Evolutionary conservation across 1,140 invertebrate genomes (phyloP).

Genomic region (Polypedilum vanderplanki): DNA sequence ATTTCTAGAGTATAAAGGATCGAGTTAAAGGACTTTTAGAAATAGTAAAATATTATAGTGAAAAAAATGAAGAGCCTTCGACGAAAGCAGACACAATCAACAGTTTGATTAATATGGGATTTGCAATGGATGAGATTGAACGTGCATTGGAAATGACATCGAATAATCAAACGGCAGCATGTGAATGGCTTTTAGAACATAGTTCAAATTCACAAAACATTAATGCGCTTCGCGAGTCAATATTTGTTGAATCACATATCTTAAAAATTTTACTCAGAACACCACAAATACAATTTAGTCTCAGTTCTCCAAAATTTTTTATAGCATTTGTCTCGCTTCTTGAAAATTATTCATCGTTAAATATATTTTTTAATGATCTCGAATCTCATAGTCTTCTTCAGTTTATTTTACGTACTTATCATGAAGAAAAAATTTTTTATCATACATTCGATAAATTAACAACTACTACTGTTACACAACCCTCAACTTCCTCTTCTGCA

Average conservation of each 20-base stretch:
- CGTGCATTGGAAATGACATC: slow-evolving; percentile 39
- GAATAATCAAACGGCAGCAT: slow-evolving; percentile 43
- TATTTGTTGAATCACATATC: slow-evolving; percentile 42
- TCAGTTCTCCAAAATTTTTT: slow-evolving; percentile 43
- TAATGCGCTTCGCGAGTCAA: slow-evolving; percentile 40
- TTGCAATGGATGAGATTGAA: slow-evolving; percentile 38
- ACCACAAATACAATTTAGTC: slow-evolving; percentile 42
- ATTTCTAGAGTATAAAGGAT: slow-evolving; percentile 36
- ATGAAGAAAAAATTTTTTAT: slow-evolving; percentile 39
- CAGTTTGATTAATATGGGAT: slow-evolving; percentile 40
- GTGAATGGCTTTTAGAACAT: slow-evolving; percentile 43
- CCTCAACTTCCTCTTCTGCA: not conserved
- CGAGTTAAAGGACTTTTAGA: slow-evolving; percentile 41
- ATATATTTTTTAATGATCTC: slow-evolving; percentile 42
- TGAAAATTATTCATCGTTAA: slow-evolving; percentile 43
- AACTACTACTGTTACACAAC: not conserved
- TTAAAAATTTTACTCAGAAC: slow-evolving; percentile 41
- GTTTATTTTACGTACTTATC: slow-evolving; percentile 44
- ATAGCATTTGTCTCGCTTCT: slow-evolving; percentile 42
- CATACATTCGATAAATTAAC: not conserved
- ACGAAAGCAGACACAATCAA: slow-evolving; percentile 36
- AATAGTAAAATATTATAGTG: slow-evolving; percentile 42
- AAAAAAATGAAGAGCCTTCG: slow-evolving; percentile 39
- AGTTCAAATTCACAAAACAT: slow-evolving; percentile 36
- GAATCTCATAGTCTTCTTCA: slow-evolving; percentile 42